Percentiles rank a stretch among this genome's conserved stretches.
These are phyloP conservation scores for Trichechus manatus DNA, from an alignment of 2,113 vertebrate genomes.

Conservation along the genomic window DNA sequence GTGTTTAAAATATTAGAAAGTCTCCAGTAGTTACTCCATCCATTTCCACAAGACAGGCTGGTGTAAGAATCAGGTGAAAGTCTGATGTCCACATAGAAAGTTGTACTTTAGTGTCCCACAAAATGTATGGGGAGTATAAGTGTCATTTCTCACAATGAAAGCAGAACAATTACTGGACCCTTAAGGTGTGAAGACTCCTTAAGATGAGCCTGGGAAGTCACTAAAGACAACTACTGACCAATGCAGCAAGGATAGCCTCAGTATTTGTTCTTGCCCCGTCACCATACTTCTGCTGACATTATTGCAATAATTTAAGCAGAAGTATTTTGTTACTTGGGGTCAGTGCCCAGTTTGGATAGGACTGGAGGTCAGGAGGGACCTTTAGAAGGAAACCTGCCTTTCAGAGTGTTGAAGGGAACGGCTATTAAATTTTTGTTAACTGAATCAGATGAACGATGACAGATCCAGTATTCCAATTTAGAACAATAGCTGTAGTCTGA, in stretches of 20 bases:
- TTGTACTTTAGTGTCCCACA: neutral
- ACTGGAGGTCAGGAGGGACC: neutral
- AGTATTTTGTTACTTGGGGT: neutral
- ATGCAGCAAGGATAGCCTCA: neutral
- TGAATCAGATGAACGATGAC: neutral
- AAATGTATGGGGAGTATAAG: too few relatives aligned
- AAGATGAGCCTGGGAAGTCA: neutral
- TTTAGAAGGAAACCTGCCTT: neutral
- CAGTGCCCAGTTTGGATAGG: neutral
- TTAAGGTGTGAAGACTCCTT: neutral
- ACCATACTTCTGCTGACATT: too few relatives aligned
- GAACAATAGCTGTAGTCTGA: neutral
- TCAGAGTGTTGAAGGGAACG: neutral
- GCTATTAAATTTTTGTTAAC: constrained; percentile 16
- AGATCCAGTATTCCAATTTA: neutral
- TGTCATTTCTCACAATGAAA: neutral
- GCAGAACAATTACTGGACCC: neutral
- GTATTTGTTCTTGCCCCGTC: too few relatives aligned
- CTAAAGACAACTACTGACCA: neutral
- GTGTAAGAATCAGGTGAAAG: neutral
- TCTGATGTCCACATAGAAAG: neutral
- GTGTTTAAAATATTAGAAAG: neutral
- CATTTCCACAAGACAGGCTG: neutral
- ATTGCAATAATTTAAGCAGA: neutral
- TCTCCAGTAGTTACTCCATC: neutral